These are phyloP conservation scores for Xanthorhoe designata DNA, from an alignment of 2,888 invertebrate genomes.

Conservation along the genomic window DNA sequence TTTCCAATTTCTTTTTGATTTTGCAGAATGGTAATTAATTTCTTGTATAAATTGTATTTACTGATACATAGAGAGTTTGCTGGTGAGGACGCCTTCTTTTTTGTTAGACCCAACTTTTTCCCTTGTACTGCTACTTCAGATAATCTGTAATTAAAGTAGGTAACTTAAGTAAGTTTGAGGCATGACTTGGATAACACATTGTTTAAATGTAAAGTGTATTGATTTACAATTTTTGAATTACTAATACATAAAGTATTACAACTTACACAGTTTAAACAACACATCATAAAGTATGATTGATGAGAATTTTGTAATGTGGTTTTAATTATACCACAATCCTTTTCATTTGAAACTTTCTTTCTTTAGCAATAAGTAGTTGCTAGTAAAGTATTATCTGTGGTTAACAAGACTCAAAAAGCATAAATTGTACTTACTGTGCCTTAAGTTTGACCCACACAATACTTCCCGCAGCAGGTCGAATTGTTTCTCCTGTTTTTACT, in stretches of 20 bases:
- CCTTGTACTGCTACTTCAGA: constrained; percentile 92
- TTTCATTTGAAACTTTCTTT: background rate
- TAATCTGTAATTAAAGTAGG: constrained; percentile 75
- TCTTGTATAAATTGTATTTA: constrained; percentile 82
- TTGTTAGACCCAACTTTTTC: constrained; percentile 91
- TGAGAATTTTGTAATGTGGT: background rate
- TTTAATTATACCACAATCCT: background rate
- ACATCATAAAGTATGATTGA: no score
- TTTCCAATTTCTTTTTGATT: constrained; percentile 55
- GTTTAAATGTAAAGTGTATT: no score
- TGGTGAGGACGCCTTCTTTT: constrained; percentile 81
- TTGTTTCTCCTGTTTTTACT: constrained; percentile 51
- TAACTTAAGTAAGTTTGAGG: background rate
- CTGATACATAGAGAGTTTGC: constrained; percentile 81
- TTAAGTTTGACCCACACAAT: constrained; percentile 67
- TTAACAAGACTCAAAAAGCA: background rate
- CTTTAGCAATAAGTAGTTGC: background rate
- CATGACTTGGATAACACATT: no score
- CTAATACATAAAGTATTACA: no score
- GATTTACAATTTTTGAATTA: no score
- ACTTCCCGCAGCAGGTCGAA: constrained; percentile 66
- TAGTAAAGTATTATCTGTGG: no score
- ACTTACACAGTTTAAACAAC: no score
- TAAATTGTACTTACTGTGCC: constrained; percentile 56
- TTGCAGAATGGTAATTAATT: constrained; percentile 73